A percentile compares a stretch with the other conserved stretches of the same genome.
phyloP scores from a whole-genome alignment of 2,888 invertebrate genomes.

The Meta bourneti region DNA sequence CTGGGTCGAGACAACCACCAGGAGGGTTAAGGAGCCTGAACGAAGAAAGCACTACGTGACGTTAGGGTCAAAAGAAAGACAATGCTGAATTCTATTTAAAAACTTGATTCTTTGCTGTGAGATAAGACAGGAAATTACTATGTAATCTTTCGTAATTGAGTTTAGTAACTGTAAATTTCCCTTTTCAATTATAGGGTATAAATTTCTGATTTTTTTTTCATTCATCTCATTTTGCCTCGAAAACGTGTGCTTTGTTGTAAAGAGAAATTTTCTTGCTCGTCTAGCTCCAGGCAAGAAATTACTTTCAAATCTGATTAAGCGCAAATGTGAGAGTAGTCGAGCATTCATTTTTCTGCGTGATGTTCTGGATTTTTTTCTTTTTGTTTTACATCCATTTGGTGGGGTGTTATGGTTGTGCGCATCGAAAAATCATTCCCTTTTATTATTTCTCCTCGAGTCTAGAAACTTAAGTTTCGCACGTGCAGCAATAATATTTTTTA shows the following conservation, averaged over 20 bases:
- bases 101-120: background rate
- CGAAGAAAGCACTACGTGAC: too few relatives aligned
- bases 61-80: background rate
- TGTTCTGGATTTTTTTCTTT: background rate
- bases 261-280: background rate
- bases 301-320: background rate
- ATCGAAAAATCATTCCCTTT: background rate
- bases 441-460: background rate
- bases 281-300: background rate
- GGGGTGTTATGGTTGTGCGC: background rate
- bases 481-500: background rate
- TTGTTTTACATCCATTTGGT: background rate
- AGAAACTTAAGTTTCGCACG: background rate
- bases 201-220: background rate
- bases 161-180: constrained; percentile 7
- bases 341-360: background rate
- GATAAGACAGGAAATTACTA: background rate
- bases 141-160: background rate
- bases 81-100: background rate
- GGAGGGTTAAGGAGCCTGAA: too few relatives aligned
- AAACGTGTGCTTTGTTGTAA: background rate
- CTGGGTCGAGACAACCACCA: too few relatives aligned
- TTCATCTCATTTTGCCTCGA: background rate
- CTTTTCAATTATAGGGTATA: constrained; percentile 10
- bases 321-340: background rate